phyloP scores from a whole-genome alignment of 2,888 invertebrate genomes.

The Hypsopygia costalis region DNA sequence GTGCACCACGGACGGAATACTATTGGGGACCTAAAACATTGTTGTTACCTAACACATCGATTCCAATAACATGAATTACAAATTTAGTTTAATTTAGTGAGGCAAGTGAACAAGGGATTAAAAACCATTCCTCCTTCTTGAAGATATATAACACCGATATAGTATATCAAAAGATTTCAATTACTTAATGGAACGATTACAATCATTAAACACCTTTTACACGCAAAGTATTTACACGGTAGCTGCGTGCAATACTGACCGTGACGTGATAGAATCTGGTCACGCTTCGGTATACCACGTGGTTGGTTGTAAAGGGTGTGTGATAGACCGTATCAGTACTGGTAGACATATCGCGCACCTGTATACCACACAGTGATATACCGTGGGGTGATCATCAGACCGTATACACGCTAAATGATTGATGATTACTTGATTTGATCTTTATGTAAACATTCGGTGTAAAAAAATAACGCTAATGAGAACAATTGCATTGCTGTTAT shows the following conservation, averaged over 20 bases:
- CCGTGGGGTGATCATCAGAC: constrained; percentile 11
- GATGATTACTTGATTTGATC: not conserved
- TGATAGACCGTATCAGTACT: constrained; percentile 13
- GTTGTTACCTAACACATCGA: no score
- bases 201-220: constrained; percentile 1
- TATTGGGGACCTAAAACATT: no score
- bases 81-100: no score
- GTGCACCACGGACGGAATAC: no score
- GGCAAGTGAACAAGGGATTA: no score
- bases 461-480: no score
- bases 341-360: constrained; percentile 3
- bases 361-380: constrained; percentile 7
- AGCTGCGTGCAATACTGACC: constrained; percentile 3
- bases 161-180: no score
- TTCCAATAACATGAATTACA: no score
- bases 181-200: not conserved
- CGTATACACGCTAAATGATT: not conserved
- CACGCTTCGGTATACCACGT: constrained; percentile 33
- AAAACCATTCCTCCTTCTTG: no score
- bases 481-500: no score
- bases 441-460: no score
- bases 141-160: no score
- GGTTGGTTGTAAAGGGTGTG: constrained; percentile 10
- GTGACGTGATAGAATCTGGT: constrained; percentile 8
- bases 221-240: constrained; percentile 12